These are phyloP conservation scores for Cantharis rufa DNA, from an alignment of 2,888 invertebrate genomes.

Conservation along the genomic window DNA sequence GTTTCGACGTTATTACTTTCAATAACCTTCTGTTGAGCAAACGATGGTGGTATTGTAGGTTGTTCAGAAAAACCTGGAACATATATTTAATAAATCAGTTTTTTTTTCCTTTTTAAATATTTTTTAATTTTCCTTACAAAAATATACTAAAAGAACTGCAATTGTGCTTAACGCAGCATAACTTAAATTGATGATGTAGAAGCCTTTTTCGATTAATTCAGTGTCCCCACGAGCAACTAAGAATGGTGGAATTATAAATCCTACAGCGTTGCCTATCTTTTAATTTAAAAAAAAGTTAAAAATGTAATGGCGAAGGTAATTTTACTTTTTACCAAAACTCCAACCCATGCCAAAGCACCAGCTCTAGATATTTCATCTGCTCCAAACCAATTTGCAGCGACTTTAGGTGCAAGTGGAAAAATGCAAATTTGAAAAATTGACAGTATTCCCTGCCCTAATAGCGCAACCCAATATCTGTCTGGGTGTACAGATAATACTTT, in stretches of 20 bases:
- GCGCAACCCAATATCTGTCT: slow-evolving; percentile 82
- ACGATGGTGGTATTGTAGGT: not conserved
- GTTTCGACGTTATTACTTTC: slow-evolving; percentile 56
- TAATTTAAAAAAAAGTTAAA: not conserved
- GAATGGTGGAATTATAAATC: not conserved
- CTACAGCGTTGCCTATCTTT: not conserved
- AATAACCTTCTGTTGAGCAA: slow-evolving; percentile 82
- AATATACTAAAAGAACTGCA: not conserved
- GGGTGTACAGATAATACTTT: slow-evolving; percentile 84
- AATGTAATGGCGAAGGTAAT: too few relatives aligned
- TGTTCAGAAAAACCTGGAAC: not conserved
- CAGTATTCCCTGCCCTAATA: slow-evolving; percentile 85
- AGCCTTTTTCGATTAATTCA: not conserved
- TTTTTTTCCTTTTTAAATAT: too few relatives aligned
- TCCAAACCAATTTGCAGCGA: slow-evolving; percentile 97
- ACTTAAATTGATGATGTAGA: not conserved
- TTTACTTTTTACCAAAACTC: slow-evolving; percentile 79
- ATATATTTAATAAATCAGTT: not conserved
- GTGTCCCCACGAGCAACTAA: not conserved
- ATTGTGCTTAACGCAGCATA: not conserved
- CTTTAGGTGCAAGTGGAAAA: slow-evolving; percentile 83
- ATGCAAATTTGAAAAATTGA: slow-evolving; percentile 90
- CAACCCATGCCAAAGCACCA: slow-evolving; percentile 96
- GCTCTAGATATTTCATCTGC: slow-evolving; percentile 94
- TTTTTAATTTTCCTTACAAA: not conserved